Conservation (phyloP, 2,888 invertebrate genomes). For the Heterodera filipjevi region DNA sequence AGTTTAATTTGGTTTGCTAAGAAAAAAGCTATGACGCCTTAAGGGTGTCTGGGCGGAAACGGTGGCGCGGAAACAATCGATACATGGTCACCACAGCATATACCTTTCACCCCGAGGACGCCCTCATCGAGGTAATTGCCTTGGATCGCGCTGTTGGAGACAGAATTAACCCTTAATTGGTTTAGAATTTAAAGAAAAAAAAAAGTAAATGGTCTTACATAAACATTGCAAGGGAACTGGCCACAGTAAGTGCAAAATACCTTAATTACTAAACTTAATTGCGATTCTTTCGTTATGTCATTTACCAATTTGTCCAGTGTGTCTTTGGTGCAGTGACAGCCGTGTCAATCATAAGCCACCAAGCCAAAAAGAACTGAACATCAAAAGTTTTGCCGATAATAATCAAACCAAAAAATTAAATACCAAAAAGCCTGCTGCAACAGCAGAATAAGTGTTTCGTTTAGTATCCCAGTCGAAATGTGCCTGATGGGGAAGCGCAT, state of each 20-base stretch:
- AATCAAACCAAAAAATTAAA: conserved; percentile 4
- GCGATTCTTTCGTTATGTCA: too few species aligned
- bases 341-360: conserved; percentile 98
- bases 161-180: conserved; percentile 77
- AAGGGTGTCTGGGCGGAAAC: too few species aligned
- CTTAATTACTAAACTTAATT: conserved; percentile 38
- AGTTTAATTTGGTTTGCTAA: too few species aligned
- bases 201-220: conserved; percentile 73
- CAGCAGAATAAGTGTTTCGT: conserved; percentile 83
- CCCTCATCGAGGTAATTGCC: conserved; percentile 69
- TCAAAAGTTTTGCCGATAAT: background rate
- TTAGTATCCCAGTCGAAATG: conserved; percentile 79
- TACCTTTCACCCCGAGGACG: conserved; percentile 77
- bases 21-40: too few species aligned
- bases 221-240: conserved; percentile 88
- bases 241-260: conserved; percentile 88
- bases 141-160: conserved; percentile 88
- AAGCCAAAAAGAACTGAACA: conserved; percentile 85
- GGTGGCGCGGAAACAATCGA: too few species aligned
- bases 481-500: conserved; percentile 26
- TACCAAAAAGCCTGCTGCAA: conserved; percentile 85
- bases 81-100: too few species aligned
- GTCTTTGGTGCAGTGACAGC: conserved; percentile 72
- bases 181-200: background rate
- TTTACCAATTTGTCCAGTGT: conserved; percentile 69